These are phyloP conservation scores for Notocelia uddmanniana DNA, from an alignment of 2,888 invertebrate genomes.

Conservation along the genomic window DNA sequence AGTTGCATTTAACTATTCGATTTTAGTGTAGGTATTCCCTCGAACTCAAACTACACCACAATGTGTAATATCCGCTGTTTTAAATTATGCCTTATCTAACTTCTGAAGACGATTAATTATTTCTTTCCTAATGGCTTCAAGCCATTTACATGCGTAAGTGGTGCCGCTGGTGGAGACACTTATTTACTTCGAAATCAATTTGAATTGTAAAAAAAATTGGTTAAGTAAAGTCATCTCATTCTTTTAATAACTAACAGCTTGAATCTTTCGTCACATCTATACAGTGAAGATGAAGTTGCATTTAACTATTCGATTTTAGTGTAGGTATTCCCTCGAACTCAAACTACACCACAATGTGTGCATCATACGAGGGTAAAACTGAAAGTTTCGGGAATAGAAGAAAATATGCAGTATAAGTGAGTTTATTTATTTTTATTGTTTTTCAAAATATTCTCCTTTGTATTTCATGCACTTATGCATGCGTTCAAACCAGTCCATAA, in stretches of 20 bases:
- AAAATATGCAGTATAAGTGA: too few species aligned
- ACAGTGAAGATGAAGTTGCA: background rate
- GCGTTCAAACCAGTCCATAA: too few species aligned
- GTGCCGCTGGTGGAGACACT: slow-evolving; percentile 13
- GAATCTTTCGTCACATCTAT: background rate
- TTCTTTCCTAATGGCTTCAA: slow-evolving; percentile 15
- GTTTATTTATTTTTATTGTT: too few species aligned
- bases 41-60: background rate
- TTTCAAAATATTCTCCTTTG: too few species aligned
- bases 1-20: background rate
- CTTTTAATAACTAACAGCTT: background rate
- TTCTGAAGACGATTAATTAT: slow-evolving; percentile 20
- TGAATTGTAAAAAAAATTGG: background rate
- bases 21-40: background rate
- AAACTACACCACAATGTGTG: background rate
- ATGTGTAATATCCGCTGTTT: slow-evolving; percentile 19
- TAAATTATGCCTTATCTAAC: slow-evolving; percentile 27
- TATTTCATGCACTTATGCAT: too few species aligned
- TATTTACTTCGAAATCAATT: background rate
- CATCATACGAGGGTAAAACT: too few species aligned
- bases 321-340: background rate
- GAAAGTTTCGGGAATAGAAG: too few species aligned
- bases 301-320: background rate
- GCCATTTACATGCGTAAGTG: background rate
- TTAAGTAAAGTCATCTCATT: background rate